Base-by-base conservation (phyloP, 2,888 invertebrate species). In the Crepidodera aurea region DNA sequence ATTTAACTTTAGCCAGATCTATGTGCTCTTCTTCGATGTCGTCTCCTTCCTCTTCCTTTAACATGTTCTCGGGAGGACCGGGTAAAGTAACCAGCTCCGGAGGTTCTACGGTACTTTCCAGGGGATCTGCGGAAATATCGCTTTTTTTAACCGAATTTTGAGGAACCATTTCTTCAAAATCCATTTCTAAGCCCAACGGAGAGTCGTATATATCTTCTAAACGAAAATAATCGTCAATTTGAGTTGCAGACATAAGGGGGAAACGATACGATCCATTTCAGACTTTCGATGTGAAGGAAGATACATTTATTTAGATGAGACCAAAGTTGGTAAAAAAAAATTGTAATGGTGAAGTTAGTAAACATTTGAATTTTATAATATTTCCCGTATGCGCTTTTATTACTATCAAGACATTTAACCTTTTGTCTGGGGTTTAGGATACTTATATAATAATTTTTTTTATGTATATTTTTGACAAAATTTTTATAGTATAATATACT, bases 161-260 rank as follows among this genome's bases (percentile, higher is more conserved):
- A 1, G 57, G 53, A 6, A 64, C 60, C 16, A 64, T 18, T 39
- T 64, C 60, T 57, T 65, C 64, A 15, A 62, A 54, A 15, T 65
- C 67, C 48, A 65, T 61, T 22, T 65, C 62, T 53, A 64, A 27
- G 32, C 63, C 67, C 8, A 67, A 27, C 22, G 40, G 48, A 19
- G 54, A 54, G 8, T 63, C 65, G 12, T 61, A 51, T n/a, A 63
- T 40, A 46, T 66, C 64, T 5, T 66, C 66, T 60, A 53, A 12
- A 46, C 51, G 8, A 19, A 34, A 53, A 50, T 15, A 39, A 7
- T n/a, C n/a, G n/a, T n/a, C n/a, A n/a, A n/a, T 29, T 13, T 1
- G 25, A 7, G 1, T 15, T 7, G 16, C 27, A 25, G 27, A 37
- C 4, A 13, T 37, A 6, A n/a, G 5, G 4, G n/a, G 37, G n/a